Base-by-base conservation (phyloP, 2,113 vertebrate genomes). In the Pelmatolapia mariae region DNA sequence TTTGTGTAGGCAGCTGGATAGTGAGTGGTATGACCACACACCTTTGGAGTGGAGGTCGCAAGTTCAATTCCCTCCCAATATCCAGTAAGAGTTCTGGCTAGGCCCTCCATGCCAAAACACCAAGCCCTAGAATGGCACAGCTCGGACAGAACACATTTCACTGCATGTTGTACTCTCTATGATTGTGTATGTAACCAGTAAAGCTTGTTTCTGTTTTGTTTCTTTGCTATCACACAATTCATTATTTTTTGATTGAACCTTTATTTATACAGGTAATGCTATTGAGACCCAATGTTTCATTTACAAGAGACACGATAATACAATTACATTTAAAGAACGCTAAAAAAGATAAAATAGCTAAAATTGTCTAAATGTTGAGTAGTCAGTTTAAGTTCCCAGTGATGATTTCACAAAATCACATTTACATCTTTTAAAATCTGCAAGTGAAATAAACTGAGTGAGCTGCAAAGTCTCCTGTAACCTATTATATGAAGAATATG, bases 81-180 rank as follows among this genome's bases (percentile, higher is more conserved):
- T 61, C 0, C 57, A 33, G 3, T 33, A 61, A 18, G 29, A 31
- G 15, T 33, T 15, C 18, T 33, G 8, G 8, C 57, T 31, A 31
- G 8, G 57, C 26, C 15, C 57, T 18, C 15, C 8, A 18, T 31
- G 57, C 26, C 26, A 61, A 61, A 61, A 31, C 57, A 61, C 26
- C 57, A 18, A 18, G 26, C 15, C 26, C 3, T 0, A 31, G 29
- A 61, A 0, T 61, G 57, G 15, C 15, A 1, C 56, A 29, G 3
- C 56, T 31, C 2, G 0, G 57, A 61, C 15, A 31, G 18, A 31
- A 61, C 57, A 59, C 56, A 61, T 61, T 61, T 61, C 29, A 31
- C 26, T 61, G 57, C 26, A 1, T 10, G 29, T 61, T 61, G 29
- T 52, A 0, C 50, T 52, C 50, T 52, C 2, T n/a, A 0, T 3